phyloP scores from a whole-genome alignment of 1,140 invertebrate species.

The Trachymyrmex cornetzi region DNA sequence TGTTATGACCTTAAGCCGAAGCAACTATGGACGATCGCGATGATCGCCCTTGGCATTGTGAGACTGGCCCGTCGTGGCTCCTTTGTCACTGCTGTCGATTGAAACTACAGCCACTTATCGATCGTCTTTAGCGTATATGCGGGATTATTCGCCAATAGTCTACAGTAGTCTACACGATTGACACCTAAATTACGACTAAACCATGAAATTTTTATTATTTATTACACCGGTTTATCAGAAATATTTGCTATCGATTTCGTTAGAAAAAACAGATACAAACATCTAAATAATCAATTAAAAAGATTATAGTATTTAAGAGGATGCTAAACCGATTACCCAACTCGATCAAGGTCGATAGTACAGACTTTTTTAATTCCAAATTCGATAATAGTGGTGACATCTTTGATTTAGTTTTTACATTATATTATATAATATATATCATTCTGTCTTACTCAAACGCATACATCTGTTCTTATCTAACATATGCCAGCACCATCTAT shows the following conservation, averaged over 20 bases:
- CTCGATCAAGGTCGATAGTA: no score
- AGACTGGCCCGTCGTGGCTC: neutral
- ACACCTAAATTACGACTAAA: neutral
- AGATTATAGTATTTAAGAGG: neutral
- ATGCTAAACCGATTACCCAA: no score
- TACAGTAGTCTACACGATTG: neutral
- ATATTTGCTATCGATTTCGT: no score
- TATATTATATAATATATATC: no score
- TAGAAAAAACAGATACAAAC: neutral
- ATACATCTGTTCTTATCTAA: no score
- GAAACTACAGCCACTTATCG: slow-evolving; percentile 34
- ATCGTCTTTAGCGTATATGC: neutral
- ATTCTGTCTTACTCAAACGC: no score
- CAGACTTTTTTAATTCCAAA: no score
- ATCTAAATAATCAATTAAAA: neutral
- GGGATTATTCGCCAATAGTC: neutral
- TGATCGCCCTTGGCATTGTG: slow-evolving; percentile 65
- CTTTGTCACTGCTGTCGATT: slow-evolving; percentile 53
- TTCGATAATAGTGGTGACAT: no score
- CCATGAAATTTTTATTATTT: neutral
- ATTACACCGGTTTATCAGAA: neutral
- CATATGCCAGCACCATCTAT: no score
- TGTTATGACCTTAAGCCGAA: slow-evolving; percentile 69
- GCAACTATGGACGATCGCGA: slow-evolving; percentile 37
- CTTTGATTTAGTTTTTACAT: no score